Percentiles rank a stretch among this genome's conserved stretches.
Conservation (phyloP, 2,113 vertebrate genomes). For the Acrocephalus kingi region DNA sequence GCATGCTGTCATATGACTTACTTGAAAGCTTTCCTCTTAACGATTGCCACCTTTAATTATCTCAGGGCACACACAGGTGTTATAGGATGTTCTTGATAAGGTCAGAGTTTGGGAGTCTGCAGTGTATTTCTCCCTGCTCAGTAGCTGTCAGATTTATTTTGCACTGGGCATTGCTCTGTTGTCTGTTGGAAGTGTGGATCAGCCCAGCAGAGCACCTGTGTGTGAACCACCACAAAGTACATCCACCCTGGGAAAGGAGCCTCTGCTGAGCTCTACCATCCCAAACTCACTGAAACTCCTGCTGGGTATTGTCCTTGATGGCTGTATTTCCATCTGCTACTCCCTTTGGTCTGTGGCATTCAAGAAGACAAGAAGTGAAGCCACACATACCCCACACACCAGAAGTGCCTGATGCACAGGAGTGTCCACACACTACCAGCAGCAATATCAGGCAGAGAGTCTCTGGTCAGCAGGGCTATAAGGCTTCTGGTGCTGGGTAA, state of each 20-base stretch:
- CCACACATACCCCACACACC: neutral
- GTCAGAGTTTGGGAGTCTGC: neutral
- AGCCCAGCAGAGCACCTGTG: neutral
- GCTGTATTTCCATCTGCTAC: neutral
- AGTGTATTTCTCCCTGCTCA: neutral
- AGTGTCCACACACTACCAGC: neutral
- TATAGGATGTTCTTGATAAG: neutral
- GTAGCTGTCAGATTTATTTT: neutral
- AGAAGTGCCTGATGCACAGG: neutral
- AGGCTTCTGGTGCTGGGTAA: neutral
- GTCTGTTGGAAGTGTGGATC: neutral
- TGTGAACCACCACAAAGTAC: neutral
- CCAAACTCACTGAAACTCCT: neutral
- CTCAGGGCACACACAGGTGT: neutral
- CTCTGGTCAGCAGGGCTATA: rapidly evolving
- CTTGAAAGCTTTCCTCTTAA: neutral
- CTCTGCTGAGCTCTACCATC: neutral
- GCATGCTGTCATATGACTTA: neutral
- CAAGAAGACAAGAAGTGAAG: neutral
- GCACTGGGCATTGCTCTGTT: neutral
- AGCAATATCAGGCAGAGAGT: neutral
- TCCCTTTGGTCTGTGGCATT: neutral
- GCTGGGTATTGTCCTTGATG: neutral
- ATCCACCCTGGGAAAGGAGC: neutral
- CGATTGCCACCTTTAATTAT: neutral